phyloP scores from a whole-genome alignment of 2,113 vertebrate species.

The Paracyprichromis sp. region DNA sequence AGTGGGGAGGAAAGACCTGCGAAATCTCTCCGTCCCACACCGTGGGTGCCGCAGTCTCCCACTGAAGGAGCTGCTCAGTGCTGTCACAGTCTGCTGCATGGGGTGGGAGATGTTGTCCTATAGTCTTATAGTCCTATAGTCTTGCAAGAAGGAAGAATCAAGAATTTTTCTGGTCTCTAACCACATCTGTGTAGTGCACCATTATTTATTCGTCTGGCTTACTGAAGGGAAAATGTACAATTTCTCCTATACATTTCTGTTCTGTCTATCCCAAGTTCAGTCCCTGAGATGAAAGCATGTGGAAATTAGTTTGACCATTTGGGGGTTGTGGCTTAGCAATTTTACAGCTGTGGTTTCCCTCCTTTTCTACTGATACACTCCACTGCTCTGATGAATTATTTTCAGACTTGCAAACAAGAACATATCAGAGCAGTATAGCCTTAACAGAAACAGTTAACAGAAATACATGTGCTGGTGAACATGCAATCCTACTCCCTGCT shows the following conservation, averaged over 20 bases:
- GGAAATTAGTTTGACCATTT: background rate
- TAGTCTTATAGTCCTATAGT: background rate
- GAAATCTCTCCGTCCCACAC: too few relatives aligned
- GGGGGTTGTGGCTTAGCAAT: background rate
- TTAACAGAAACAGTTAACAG: background rate
- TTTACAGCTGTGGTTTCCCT: background rate
- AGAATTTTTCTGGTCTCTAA: background rate
- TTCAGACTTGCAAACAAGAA: background rate
- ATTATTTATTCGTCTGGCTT: background rate
- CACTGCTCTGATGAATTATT: background rate
- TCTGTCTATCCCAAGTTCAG: background rate
- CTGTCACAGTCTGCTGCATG: too few relatives aligned
- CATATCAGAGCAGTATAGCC: background rate
- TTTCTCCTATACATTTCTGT: background rate
- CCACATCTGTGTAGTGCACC: background rate
- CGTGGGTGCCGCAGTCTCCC: too few relatives aligned
- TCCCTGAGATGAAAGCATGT: background rate
- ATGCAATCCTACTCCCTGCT: background rate
- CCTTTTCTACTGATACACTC: background rate
- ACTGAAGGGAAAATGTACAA: background rate
- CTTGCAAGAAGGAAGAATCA: background rate
- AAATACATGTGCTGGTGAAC: background rate
- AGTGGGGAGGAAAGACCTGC: too few relatives aligned
- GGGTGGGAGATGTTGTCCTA: too few relatives aligned
- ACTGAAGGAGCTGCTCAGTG: too few relatives aligned